Evolutionary conservation across 2,797 vertebrate genomes (phyloP).

Genomic region (Sebastes oblongus): DNA sequence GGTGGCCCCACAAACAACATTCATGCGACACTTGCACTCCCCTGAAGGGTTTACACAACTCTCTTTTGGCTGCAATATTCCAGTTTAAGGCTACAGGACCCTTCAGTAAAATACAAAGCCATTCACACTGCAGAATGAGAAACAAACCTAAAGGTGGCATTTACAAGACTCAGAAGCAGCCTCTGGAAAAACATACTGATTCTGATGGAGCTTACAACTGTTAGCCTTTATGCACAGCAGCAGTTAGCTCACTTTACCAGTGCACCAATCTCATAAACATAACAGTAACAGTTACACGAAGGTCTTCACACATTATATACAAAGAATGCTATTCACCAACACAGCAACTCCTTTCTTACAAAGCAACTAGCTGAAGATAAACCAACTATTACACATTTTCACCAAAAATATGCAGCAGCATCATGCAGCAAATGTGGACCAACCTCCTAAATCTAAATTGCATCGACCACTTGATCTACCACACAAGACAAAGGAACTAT

Average conservation of each 20-base stretch:
- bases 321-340: too few relatives aligned
- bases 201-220: slow-evolving; percentile 17
- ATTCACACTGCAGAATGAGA: not conserved
- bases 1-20: not conserved
- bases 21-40: not conserved
- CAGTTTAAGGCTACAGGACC: not conserved
- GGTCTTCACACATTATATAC: not conserved
- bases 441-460: not conserved
- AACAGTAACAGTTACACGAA: not conserved
- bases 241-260: not conserved
- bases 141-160: not conserved
- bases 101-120: not conserved
- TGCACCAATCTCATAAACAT: not conserved
- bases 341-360: too few relatives aligned
- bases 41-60: not conserved
- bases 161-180: not conserved
- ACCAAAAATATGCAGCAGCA: not conserved
- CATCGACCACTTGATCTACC: not conserved
- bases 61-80: not conserved
- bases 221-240: not conserved
- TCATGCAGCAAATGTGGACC: not conserved
- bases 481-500: not conserved
- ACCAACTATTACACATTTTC: not conserved
- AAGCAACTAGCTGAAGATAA: too few relatives aligned
- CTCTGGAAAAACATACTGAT: not conserved